Evolutionary conservation across 2,113 vertebrate species (phyloP).

Genomic region (Anoura caudifer): DNA sequence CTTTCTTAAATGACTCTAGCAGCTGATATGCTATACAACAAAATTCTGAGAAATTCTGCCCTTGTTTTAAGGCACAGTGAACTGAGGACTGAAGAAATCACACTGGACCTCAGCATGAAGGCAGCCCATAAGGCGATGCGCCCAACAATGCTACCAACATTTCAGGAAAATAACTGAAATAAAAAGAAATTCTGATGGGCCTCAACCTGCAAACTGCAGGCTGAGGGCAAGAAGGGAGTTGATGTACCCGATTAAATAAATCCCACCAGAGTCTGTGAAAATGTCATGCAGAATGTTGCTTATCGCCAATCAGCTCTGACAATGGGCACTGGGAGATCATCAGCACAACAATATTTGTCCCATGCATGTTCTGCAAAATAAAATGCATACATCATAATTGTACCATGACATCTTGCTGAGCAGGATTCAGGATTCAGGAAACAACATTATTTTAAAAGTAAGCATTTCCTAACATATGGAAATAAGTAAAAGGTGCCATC

Average conservation of each 20-base stretch:
- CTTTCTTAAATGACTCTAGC: background rate
- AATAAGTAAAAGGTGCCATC: background rate
- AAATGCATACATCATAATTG: background rate
- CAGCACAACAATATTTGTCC: background rate
- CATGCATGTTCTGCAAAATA: background rate
- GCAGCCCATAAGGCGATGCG: rapidly evolving
- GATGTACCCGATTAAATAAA: background rate
- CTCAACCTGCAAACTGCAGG: background rate
- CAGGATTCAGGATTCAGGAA: too few species aligned
- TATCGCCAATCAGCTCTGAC: background rate
- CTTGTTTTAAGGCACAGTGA: background rate
- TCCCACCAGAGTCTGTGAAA: background rate
- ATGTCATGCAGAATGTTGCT: background rate
- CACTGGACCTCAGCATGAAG: too few species aligned
- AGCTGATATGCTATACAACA: background rate
- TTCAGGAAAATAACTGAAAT: background rate
- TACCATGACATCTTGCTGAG: too few species aligned
- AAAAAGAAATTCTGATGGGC: background rate
- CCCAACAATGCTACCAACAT: background rate
- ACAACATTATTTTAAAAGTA: background rate
- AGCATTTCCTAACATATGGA: background rate
- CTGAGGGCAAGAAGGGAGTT: background rate
- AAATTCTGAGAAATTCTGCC: background rate
- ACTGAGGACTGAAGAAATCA: background rate
- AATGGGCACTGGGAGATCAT: background rate